Evolutionary conservation across 2,888 invertebrate genomes (phyloP), one percentile per base, ranked within the genome.

Genomic region (Celastrina argiolus): DNA sequence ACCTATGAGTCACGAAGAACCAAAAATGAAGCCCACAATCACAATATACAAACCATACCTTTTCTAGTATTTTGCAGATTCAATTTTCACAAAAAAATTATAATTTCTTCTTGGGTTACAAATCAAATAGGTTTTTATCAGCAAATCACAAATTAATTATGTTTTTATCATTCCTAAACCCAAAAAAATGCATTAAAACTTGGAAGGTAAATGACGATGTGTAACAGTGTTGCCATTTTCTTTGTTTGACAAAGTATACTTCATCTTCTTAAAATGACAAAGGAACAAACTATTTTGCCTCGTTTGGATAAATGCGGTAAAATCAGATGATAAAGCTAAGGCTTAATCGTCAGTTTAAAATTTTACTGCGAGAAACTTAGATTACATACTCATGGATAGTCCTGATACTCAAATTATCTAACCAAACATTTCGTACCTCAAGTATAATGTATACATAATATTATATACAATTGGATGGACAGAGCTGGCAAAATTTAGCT

Each of bases 1-100:
- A 81, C 74, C 75, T 85, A 88, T 89, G 88, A 88, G 77, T 89
- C 88, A 89, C 83, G 78, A 76, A 75, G 76, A 78, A 79, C 75
- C 74, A 75, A 72, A 80, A 79, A 80, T 75, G 80, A 78, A 78
- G 78, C 39, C 42, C 41, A 34, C 56, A 64, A 66, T 70, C 42
- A 67, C 45, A 51, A 22, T 26, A 22, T 22, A 22, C 26, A 58
- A 14, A 64, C 36, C 51, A 51, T 71, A 70, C 69, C 71, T 71
- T 66, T 51, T 12, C 63, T 51, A 36, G 12, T 34, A 22, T 36
- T 51, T 14, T 12, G 22, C 12, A 12, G 39, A 36, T 22, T 39
- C 10, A 51, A 51, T 12, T 12, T 14, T 39, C 22, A 61, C 34
- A 39, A 39, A 10, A 22, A 61, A 36, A 12, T 39, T 61, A 22